Base-by-base conservation (phyloP, 2,888 invertebrate species). In the Eupeodes latifasciatus region DNA sequence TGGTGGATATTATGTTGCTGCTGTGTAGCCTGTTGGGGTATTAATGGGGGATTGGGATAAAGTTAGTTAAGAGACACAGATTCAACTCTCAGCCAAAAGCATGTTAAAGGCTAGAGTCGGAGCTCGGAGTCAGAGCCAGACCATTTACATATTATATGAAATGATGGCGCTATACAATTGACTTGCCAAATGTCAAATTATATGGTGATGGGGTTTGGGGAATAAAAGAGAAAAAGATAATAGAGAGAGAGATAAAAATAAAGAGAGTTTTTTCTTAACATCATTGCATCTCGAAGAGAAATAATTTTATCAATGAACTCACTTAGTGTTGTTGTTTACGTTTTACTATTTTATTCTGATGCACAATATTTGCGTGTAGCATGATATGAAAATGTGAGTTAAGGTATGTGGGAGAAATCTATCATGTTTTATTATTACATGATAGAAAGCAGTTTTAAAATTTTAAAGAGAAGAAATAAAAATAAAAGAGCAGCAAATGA, bases 11-110 rank as follows among this genome's bases (percentile, higher is more conserved):
- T 1, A 62, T 72, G 72, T 78, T 78, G 78, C 47, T 27, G 49
- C n/a, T 78, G 55, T 61, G 77, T 1, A 27, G 27, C 27, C 27
- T 27, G 10, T 12, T 47, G 47, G 47, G 9, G 34, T 27, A 27
- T 2, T 27, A 27, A 27, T 64, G 19, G 47, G 14, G 19, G 12
- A 14, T 47, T 16, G 27, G 14, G 14, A 34, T 66, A 19, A 19
- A 64, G 66, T 36, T n/a, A 36, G 55, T 57, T 16, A 71, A 71
- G 71, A 72, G 72, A 81, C 47, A 40, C 9, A 2, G 27, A 40
- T 40, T 57, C 47, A 62, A 34, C 36, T 59, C 59, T 59, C 9
- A 36, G 19, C 7, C 27, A 9, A 6, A 27, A 12, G 12, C 55
- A 16, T 55, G 11, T 47, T 9, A 10, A 47, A 47, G 5, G 40